These are phyloP conservation scores for Eupithecia exiguata DNA, from an alignment of 2,888 invertebrate genomes.

Conservation along the genomic window DNA sequence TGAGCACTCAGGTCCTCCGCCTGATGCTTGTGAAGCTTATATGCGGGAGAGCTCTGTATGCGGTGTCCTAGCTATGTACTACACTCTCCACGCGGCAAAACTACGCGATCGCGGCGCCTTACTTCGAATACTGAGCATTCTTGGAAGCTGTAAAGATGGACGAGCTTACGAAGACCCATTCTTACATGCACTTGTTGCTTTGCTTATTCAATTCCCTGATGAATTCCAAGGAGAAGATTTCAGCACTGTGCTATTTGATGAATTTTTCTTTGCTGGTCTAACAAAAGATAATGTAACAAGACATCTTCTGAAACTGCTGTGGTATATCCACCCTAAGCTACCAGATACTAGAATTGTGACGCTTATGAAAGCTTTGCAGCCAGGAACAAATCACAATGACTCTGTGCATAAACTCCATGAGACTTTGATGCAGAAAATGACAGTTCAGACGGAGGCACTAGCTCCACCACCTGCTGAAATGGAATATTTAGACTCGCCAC, in stretches of 20 bases:
- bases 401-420: constrained; percentile 92
- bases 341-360: constrained; percentile 91
- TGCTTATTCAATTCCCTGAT: constrained; percentile 94
- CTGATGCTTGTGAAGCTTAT: constrained; percentile 96
- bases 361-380: constrained; percentile 91
- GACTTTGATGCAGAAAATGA: constrained; percentile 90
- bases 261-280: constrained; percentile 96
- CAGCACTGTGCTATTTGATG: constrained; percentile 97
- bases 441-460: constrained; percentile 84
- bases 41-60: constrained; percentile 96
- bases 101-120: constrained; percentile 91
- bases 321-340: constrained; percentile 94
- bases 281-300: constrained; percentile 95
- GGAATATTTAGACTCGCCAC: constrained; percentile 91
- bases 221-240: constrained; percentile 97
- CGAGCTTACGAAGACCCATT: constrained; percentile 98
- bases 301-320: constrained; percentile 94
- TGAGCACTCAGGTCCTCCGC: constrained; percentile 96
- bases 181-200: constrained; percentile 93
- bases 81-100: constrained; percentile 94
- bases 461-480: constrained; percentile 85
- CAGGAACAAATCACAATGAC: constrained; percentile 91
- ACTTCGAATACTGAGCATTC: constrained; percentile 93
- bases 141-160: constrained; percentile 95
- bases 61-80: constrained; percentile 97